Evolutionary conservation across 1,140 invertebrate genomes (phyloP).

Genomic region (Orius laevigatus): DNA sequence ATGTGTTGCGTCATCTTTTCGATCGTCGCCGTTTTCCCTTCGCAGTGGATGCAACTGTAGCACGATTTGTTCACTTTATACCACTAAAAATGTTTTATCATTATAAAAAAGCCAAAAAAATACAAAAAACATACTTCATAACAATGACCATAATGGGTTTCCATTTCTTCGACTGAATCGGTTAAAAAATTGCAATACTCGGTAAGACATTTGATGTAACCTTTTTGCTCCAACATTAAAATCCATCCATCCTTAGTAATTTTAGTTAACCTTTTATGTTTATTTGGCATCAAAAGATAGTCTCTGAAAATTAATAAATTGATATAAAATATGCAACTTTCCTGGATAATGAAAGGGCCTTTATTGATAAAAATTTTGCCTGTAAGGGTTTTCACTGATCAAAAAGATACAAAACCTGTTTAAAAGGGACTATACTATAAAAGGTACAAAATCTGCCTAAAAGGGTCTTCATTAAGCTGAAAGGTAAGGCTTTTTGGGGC

Average conservation of each 20-base stretch:
- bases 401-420: no score
- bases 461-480: no score
- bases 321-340: no score
- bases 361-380: no score
- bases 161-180: slow-evolving; percentile 17
- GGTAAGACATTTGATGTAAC: slow-evolving; percentile 17
- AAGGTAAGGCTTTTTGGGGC: no score
- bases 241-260: slow-evolving; percentile 10
- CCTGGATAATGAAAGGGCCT: no score
- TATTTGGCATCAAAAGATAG: neutral
- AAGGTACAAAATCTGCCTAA: no score
- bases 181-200: slow-evolving; percentile 13
- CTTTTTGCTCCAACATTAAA: slow-evolving; percentile 13
- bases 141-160: slow-evolving; percentile 14
- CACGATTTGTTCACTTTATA: neutral
- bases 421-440: no score
- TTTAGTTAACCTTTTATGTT: slow-evolving; percentile 3
- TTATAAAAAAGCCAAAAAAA: neutral
- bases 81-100: neutral
- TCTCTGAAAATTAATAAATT: no score
- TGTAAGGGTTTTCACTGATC: no score
- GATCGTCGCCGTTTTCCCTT: neutral
- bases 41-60: neutral
- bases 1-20: neutral
- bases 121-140: slow-evolving; percentile 4